Evolutionary conservation across 2,888 invertebrate genomes (phyloP), one percentile per base, ranked within the genome.

Genomic region (Agelastica alni): DNA sequence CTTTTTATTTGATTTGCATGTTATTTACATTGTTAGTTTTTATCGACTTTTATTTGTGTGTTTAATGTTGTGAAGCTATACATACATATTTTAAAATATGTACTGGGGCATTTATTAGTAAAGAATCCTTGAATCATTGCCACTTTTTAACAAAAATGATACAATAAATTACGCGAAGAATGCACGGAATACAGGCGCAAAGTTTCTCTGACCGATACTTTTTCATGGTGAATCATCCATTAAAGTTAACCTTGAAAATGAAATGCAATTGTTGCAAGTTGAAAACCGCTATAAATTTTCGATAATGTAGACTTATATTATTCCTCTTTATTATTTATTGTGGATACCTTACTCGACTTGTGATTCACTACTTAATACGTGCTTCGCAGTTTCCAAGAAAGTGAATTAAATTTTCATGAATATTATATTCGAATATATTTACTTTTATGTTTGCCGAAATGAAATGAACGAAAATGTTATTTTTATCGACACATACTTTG

Each of bases 181-280:
- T 49, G 41, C 41, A 32, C 37, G 20, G 32, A 49, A 49, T 32
- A 49, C 41, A 49, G 41, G 49, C 32, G 31, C 9, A 22, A 28
- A 36, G 37, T 28, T 36, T 47, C 37, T 45, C 46, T 49, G 54
- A 28, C 41, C 54, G 32, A 54, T 54, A 48, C 44, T 32, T 49
- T 54, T 54, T 49, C 54, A 44, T 18, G 22, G 45, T 54, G 54
- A 54, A 54, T 54, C 54, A 54, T 46, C 36, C 22, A 22, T 34
- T 22, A 44, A 44, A 49, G 44, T 36, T 45, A 41, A 34, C 49
- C 54, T 49, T 54, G 49, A 49, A 54, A n/a, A 49, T 49, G 45
- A 54, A 49, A 49, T 54, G 32, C 39, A 54, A 54, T 54, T 49
- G 49, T 54, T 46, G 45, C 52, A 52, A 39, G 37, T 52, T 52